Evolutionary conservation across 2,113 vertebrate species (phyloP).

Genomic region (Anseranas semipalmata): DNA sequence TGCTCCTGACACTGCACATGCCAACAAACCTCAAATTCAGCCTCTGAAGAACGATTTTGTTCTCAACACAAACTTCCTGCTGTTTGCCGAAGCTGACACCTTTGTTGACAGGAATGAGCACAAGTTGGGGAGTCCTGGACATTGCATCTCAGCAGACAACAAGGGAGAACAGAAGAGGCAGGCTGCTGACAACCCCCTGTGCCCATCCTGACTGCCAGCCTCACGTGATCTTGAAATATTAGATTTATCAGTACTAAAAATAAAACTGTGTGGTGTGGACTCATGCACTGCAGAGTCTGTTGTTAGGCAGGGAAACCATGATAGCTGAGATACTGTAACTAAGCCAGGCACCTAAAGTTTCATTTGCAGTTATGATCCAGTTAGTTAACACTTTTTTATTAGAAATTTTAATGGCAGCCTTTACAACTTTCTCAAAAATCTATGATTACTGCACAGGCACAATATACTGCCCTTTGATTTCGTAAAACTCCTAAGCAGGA

Average conservation of each 20-base stretch:
- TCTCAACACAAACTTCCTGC: fast-evolving
- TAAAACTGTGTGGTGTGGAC: slow-evolving; percentile 23
- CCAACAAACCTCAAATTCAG: not conserved
- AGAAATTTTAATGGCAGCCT: not conserved
- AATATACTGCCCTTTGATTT: not conserved
- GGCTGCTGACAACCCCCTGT: not conserved
- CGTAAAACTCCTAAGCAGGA: not conserved
- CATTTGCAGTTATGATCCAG: not conserved
- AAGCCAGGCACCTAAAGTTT: not conserved
- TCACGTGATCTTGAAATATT: not conserved
- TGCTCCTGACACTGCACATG: fast-evolving
- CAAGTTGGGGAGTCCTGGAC: fast-evolving
- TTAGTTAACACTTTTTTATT: not conserved
- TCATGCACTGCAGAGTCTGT: not conserved
- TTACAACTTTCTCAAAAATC: not conserved
- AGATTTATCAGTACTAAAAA: slow-evolving; percentile 41
- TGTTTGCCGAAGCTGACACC: not conserved
- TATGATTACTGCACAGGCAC: not conserved
- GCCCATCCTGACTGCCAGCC: not conserved
- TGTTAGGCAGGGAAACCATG: not conserved
- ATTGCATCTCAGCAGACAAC: not conserved
- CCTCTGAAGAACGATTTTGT: not conserved
- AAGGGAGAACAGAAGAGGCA: not conserved
- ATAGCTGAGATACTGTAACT: not conserved
- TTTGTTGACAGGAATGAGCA: fast-evolving